phyloP scores from a whole-genome alignment of 2,113 vertebrate species.

The Caloenas nicobarica region DNA sequence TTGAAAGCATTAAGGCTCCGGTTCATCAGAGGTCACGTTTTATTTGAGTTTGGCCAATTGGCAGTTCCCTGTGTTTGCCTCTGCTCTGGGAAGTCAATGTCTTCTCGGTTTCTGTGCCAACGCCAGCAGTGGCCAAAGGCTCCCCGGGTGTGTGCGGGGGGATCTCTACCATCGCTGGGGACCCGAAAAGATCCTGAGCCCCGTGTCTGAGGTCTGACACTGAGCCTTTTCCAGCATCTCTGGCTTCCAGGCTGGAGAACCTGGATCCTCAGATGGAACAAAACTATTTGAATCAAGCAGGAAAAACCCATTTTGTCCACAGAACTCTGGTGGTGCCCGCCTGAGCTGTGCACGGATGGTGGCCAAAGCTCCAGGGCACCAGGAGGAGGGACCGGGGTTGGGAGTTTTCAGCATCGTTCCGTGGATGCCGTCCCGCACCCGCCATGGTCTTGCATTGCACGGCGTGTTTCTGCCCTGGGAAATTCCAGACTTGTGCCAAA shows the following conservation, averaged over 20 bases:
- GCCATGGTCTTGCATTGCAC: fast-evolving
- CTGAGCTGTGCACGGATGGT: fast-evolving
- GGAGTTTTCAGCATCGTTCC: background rate
- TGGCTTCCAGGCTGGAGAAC: background rate
- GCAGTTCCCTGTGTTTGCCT: background rate
- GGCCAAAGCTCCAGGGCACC: background rate
- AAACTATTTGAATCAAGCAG: background rate
- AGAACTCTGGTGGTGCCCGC: background rate
- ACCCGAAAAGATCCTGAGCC: background rate
- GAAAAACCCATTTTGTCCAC: background rate
- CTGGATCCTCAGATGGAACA: background rate
- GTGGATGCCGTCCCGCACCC: background rate
- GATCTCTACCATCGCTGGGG: background rate
- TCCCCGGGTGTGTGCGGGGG: fast-evolving
- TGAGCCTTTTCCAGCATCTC: background rate
- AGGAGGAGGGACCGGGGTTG: background rate
- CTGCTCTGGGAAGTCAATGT: background rate
- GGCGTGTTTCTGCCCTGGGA: fast-evolving
- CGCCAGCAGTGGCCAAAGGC: background rate
- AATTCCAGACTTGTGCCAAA: background rate
- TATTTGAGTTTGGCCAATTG: background rate
- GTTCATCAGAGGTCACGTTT: background rate
- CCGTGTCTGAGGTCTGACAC: background rate
- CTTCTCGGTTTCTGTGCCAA: background rate
- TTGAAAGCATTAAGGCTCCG: background rate